Evolutionary conservation across 2,113 vertebrate genomes (phyloP), one percentile per base, ranked within the genome.

Genomic region (Saccopteryx leptura): DNA sequence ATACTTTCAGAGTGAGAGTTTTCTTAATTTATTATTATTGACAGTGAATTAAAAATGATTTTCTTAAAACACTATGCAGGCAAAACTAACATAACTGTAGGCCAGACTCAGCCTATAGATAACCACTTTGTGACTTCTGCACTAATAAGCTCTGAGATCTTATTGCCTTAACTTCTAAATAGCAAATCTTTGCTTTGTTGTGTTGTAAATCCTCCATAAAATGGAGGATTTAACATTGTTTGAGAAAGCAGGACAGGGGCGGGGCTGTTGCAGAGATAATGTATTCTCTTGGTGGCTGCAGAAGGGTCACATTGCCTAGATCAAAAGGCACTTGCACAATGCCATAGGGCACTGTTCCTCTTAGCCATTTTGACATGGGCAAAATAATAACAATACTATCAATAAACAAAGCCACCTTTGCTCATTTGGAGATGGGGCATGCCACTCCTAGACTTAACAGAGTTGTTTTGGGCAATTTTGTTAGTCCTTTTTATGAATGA

Each of bases 131-230:
- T 86, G 83, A 87, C 52, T 61, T 91, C 56, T 28, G 21, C 7
- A 60, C 71, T 78, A 26, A 48, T 3, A 17, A 60, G 66, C 31
- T 81, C 66, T 78, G 66, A 90, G n/a, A 71, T 66, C 61, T 82
- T 33, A 5, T 7, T 76, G 26, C 33, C 60, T 81, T 75, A 56
- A 56, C 33, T 61, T 89, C 56, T 74, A 87, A 60, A 48, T 28
- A 81, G 72, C 50, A 93, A 86, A 91, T 54, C 28, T 58, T 78
- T 90, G 54, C 76, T 82, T 69, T 85, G 87, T 15, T 75, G 31
- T 60, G 1, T 80, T 84, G 28, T 2, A 39, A 39, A 39, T 39
- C 39, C 39, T 31, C 13, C 11, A 33, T 14, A 28, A 81, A 48
- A 19, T 8, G 18, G 46, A 90, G 14, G 50, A 74, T 66, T 52